phyloP scores from a whole-genome alignment of 2,888 invertebrate genomes.

The Drosophila fungiperda region DNA sequence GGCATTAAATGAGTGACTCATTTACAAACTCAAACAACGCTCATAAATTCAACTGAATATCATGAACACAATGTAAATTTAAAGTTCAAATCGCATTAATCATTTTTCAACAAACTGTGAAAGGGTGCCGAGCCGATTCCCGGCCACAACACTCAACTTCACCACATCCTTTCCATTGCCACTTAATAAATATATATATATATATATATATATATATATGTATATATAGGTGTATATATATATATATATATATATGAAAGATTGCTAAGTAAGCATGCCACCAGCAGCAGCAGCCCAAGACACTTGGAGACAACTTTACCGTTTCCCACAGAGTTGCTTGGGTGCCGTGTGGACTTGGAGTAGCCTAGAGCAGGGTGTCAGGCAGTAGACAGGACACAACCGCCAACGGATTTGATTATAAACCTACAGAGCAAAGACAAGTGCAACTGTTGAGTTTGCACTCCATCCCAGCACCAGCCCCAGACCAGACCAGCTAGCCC shows the following conservation, averaged over 20 bases:
- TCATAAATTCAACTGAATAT: constrained; percentile 77
- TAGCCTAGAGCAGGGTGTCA: constrained; percentile 1
- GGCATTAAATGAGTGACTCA: constrained; percentile 79
- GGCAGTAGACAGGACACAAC: constrained; percentile 15
- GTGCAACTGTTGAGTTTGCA: constrained; percentile 58
- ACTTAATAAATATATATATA: constrained; percentile 2
- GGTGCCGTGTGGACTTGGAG: constrained; percentile 8
- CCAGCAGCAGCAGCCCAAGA: constrained; percentile 7
- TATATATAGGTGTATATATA: neutral
- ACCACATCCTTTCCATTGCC: constrained; percentile 1
- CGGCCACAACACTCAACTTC: neutral
- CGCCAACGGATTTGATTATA: constrained; percentile 60
- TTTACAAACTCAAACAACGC: constrained; percentile 80
- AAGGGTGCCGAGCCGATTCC: constrained; percentile 41
- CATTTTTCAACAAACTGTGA: constrained; percentile 66
- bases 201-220: no score
- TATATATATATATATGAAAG: neutral
- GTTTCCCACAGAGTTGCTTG: constrained; percentile 47
- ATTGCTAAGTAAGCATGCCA: constrained; percentile 25
- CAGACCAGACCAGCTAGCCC: neutral
- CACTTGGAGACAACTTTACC: constrained; percentile 68
- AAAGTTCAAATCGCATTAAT: constrained; percentile 78
- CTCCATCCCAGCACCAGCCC: constrained; percentile 9
- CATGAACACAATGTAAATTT: constrained; percentile 81
- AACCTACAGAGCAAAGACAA: constrained; percentile 56